These are phyloP conservation scores for Hirtodrosophila alboralis DNA, from an alignment of 2,888 invertebrate genomes.

Conservation along the genomic window DNA sequence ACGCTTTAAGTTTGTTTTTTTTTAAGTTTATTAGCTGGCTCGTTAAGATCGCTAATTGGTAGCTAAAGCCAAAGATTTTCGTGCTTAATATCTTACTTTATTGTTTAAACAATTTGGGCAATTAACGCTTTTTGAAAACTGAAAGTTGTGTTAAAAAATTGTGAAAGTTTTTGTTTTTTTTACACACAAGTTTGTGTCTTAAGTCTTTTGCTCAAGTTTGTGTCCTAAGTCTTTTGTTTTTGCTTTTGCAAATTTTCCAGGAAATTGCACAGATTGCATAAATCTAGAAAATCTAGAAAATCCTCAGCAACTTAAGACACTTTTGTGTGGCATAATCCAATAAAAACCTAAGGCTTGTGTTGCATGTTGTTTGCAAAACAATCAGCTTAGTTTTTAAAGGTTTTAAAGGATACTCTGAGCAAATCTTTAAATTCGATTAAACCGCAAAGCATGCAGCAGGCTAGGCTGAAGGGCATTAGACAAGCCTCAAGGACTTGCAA, in stretches of 20 bases:
- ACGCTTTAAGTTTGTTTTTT: no score
- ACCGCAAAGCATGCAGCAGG: conserved; percentile 77
- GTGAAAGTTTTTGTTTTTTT: conserved; percentile 55
- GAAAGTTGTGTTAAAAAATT: conserved; percentile 11
- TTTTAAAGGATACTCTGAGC: conserved; percentile 44
- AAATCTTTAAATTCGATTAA: conserved; percentile 78
- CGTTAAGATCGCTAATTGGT: conserved; percentile 67
- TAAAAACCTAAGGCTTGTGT: conserved; percentile 58
- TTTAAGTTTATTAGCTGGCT: conserved; percentile 41
- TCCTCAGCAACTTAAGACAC: conserved; percentile 62
- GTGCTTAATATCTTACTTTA: conserved; percentile 68
- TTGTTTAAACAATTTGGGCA: conserved; percentile 40
- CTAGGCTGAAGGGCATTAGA: conserved; percentile 42
- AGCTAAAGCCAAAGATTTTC: conserved; percentile 29
- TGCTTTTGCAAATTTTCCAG: conserved; percentile 50
- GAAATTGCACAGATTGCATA: conserved; percentile 61
- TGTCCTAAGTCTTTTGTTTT: conserved; percentile 57
- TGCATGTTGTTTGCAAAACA: conserved; percentile 75
- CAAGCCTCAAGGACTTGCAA: conserved; percentile 19
- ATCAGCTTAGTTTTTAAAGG: conserved; percentile 37
- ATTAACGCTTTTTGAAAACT: conserved; percentile 32
- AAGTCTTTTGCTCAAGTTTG: conserved; percentile 47
- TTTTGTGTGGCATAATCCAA: conserved; percentile 70
- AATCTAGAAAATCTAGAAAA: conserved; percentile 12
- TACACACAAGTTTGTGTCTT: conserved; percentile 48